Base-by-base conservation (phyloP, 2,888 invertebrate genomes). In the Eudasyphora cyanicolor region DNA sequence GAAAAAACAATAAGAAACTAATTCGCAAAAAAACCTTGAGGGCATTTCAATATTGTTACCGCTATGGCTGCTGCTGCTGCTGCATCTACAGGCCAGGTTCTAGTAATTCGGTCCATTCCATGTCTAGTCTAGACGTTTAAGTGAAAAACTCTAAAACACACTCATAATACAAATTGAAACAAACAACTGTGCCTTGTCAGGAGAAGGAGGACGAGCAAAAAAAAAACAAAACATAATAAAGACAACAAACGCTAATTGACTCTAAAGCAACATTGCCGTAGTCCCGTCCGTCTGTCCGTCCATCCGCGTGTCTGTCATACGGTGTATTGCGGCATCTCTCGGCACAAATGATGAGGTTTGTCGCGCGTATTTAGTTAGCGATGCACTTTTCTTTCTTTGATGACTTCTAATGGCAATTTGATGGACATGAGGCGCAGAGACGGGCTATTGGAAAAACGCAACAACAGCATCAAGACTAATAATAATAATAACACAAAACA, bases 351-450 rank as follows among this genome's bases (percentile, higher is more conserved):
- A 54, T 24, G 24, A 1, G n/a, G 60, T 29, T 29, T 60, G 67
- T 38, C 24, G 21, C 24, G 42, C 62, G 24, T 76, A 57, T 82
- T 69, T 21, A 60, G 8, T 76, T 38, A 49, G 17, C 45, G 64
- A 42, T 82, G 82, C 77, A 73, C 69, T 77, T 77, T 62, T 54
- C 10, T 51, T 75, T 78, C 60, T 38, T 19, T 64, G 74, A 78
- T 78, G 75, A 75, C 54, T 69, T 74, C 51, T 77, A 82, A 75
- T 74, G 60, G 62, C 19, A 75, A 70, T 69, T 62, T 51, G 38
- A 77, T 62, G 21, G 57, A 60, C 73, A 42, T 12, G 35, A 32
- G 2, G 32, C 32, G n/a, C n/a, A n/a, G n/a, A 49, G 49, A 32
- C 24, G 35, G 69, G 2, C n/a, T n/a, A n/a, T n/a, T n/a, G n/a